Base-by-base conservation (phyloP, 2,113 vertebrate genomes). In the Odocoileus hemionus region DNA sequence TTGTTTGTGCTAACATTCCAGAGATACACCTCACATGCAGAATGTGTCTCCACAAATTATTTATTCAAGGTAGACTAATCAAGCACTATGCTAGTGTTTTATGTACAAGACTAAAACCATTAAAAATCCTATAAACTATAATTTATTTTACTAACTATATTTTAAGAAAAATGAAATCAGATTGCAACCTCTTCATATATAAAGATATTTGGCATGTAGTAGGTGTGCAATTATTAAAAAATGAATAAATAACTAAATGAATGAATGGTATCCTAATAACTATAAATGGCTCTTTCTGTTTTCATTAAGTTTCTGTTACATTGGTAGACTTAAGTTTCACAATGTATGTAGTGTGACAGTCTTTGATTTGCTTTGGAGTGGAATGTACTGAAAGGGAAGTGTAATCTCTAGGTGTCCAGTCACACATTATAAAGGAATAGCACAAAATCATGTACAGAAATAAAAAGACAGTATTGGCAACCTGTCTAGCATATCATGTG, bases 381-480 rank as follows among this genome's bases (percentile, higher is more conserved):
- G 47, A 94, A 88, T 82, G 7, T 84, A 23, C 47, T 94, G 43
- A 93, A 97, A 92, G 30, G 13, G 39, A 95, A 54, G 1, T 47
- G 6, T 39, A 87, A 67, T 96, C 84, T 94, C 79, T 14, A 0
- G 13, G n/a, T 96, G 78, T 85, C 76, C 55, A 92, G 95, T 85
- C 43, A 96, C 74, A 91, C 14, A 70, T 92, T 95, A 76, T 64
- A 95, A 87, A 64, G n/a, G 12, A 58, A 57, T 64, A 61, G 23
- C 43, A 58, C 74, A 54, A 67, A 97, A 83, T 39, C 36, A 82
- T 14, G 13, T 45, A 95, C 23, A 90, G 80, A 93, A 92, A 97
- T 83, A 88, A 95, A 92, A 88, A 23, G 52, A 96, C 21, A 28
- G 15, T 14, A 30, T 90, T 94, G 79, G 76, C 74, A 85, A 26